These are phyloP conservation scores for Agapostemon virescens DNA, from an alignment of 2,888 invertebrate genomes.

Conservation along the genomic window DNA sequence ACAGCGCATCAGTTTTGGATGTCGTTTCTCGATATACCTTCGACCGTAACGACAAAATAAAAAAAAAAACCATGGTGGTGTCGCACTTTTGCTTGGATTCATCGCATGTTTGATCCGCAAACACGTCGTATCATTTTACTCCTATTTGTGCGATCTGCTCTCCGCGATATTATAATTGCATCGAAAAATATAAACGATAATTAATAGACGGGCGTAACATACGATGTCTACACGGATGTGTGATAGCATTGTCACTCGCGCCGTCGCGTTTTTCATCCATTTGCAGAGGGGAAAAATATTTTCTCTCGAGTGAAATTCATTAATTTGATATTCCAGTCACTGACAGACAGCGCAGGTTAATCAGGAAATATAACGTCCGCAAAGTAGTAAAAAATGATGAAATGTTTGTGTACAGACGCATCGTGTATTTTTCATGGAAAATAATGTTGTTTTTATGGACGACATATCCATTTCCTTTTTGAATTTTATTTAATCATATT, in stretches of 20 bases:
- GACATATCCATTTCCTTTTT: not conserved
- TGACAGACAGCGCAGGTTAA: not conserved
- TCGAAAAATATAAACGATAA: not conserved
- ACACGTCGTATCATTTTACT: not conserved
- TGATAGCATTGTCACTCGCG: not conserved
- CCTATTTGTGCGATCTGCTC: not conserved
- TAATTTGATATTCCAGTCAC: not conserved
- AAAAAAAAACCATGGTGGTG: not conserved
- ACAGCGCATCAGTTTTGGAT: slow-evolving; percentile 49
- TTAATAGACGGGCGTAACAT: not conserved
- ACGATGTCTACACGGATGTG: not conserved
- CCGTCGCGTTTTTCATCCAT: not conserved
- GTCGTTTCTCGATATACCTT: slow-evolving; percentile 38
- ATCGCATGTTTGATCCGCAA: not conserved
- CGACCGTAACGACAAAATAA: slow-evolving; percentile 24
- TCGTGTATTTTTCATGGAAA: not conserved
- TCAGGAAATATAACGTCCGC: not conserved
- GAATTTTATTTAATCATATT: not conserved
- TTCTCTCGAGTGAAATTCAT: not conserved
- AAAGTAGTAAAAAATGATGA: not conserved
- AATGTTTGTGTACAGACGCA: not conserved
- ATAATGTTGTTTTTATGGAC: not conserved
- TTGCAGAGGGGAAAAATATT: not conserved
- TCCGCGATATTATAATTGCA: not conserved
- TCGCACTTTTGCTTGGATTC: not conserved